phyloP scores from a whole-genome alignment of 2,888 invertebrate species.

The Euplagia quadripunctaria region DNA sequence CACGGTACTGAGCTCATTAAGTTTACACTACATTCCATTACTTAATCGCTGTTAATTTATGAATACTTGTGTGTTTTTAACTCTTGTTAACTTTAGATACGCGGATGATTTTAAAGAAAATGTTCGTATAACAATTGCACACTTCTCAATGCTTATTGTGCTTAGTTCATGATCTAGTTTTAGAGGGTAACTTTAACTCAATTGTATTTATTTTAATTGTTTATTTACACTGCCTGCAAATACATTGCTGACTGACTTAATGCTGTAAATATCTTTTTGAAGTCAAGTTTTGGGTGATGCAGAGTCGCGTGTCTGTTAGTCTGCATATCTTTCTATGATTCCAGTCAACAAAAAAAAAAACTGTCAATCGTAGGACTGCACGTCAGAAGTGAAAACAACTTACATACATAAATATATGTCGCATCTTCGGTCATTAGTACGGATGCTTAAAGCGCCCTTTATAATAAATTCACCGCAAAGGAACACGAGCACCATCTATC shows the following conservation, averaged over 20 bases:
- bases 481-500: no score
- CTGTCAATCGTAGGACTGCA: no score
- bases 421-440: no score
- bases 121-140: background rate
- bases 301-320: background rate
- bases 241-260: background rate
- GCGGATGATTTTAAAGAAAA: background rate
- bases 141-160: background rate
- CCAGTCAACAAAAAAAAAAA: background rate
- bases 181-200: no score
- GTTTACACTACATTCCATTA: constrained; percentile 40
- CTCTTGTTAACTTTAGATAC: background rate
- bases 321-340: background rate
- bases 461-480: no score
- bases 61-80: constrained; percentile 5
- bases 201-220: background rate
- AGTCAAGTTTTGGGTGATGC: background rate
- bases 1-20: constrained; percentile 39
- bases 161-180: background rate
- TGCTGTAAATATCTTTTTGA: background rate
- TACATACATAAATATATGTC: no score
- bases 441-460: no score
- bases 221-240: background rate
- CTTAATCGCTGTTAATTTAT: constrained; percentile 35
- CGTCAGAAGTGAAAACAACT: no score